Evolutionary conservation across 2,888 invertebrate species (phyloP).

Genomic region (Drosophila conformis): DNA sequence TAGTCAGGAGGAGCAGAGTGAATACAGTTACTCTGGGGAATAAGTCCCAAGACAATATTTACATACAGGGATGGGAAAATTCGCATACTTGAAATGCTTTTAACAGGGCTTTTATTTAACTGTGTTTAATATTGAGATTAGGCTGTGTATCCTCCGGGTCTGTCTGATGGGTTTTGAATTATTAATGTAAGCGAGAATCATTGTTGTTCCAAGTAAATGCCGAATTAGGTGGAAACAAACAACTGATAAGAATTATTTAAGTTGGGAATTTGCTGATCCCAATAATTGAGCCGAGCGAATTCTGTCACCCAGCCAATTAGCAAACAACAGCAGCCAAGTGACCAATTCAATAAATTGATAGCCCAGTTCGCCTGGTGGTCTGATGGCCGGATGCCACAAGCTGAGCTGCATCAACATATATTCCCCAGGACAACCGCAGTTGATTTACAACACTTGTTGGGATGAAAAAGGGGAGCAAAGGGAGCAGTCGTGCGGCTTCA

Average conservation of each 20-base stretch:
- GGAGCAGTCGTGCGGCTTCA: background rate
- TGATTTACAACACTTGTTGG: background rate
- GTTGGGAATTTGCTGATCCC: background rate
- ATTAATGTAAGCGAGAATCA: constrained; percentile 14
- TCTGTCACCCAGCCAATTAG: constrained; percentile 38
- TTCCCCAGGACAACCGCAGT: background rate
- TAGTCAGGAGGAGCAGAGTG: background rate
- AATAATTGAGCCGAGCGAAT: constrained; percentile 3
- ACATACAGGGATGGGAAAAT: constrained; percentile 15
- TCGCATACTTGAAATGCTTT: constrained; percentile 41
- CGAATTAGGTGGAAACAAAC: constrained; percentile 9
- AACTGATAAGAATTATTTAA: background rate
- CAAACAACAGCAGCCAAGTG: constrained; percentile 22
- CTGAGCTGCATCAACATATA: constrained; percentile 16
- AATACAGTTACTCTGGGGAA: background rate
- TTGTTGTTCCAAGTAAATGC: background rate
- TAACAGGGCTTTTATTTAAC: constrained; percentile 54
- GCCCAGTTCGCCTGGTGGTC: background rate
- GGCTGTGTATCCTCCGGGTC: background rate
- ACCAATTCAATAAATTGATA: constrained; percentile 37
- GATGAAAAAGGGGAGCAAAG: background rate
- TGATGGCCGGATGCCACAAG: constrained; percentile 3
- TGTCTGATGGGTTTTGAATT: constrained; percentile 17
- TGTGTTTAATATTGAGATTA: constrained; percentile 48
- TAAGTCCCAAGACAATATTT: constrained; percentile 19